Percentiles rank a stretch among this genome's conserved stretches.
Evolutionary conservation across 2,797 vertebrate species (phyloP).

Genomic region (Brachymystax lenok): DNA sequence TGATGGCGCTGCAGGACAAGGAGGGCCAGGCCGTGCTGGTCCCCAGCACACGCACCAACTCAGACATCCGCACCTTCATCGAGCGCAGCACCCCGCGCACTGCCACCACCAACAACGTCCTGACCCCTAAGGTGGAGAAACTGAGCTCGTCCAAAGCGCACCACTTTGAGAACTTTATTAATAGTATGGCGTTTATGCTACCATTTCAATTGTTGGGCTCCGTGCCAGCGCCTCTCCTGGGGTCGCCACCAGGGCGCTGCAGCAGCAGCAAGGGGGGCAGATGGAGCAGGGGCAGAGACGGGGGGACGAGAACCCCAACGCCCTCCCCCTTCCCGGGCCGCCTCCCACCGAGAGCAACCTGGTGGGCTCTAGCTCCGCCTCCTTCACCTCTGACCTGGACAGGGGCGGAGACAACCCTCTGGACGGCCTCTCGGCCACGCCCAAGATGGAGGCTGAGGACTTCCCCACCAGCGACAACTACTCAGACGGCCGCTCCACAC

Average conservation of each 20-base stretch:
- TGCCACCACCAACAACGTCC: slow-evolving; percentile 41
- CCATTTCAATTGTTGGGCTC: slow-evolving; percentile 94
- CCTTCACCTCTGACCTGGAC: slow-evolving; percentile 80
- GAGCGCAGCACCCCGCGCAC: slow-evolving; percentile 85
- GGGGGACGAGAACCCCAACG: slow-evolving; percentile 54
- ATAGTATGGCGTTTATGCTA: slow-evolving; percentile 94
- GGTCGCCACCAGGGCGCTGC: slow-evolving; percentile 78
- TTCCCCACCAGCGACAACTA: slow-evolving; percentile 79
- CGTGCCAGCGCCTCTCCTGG: slow-evolving; percentile 85
- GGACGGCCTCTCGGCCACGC: slow-evolving; percentile 62
- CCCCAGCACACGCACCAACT: slow-evolving; percentile 83
- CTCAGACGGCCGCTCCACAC: slow-evolving; percentile 78
- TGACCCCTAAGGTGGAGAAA: slow-evolving; percentile 81
- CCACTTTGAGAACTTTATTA: slow-evolving; percentile 95
- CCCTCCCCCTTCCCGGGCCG: slow-evolving; percentile 54
- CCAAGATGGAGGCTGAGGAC: slow-evolving; percentile 83
- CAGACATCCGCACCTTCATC: slow-evolving; percentile 95
- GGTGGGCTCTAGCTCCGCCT: slow-evolving; percentile 71
- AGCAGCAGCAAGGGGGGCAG: slow-evolving; percentile 69
- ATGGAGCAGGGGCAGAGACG: slow-evolving; percentile 56
- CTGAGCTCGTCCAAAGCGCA: slow-evolving; percentile 78
- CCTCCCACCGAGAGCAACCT: slow-evolving; percentile 76
- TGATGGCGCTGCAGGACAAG: slow-evolving; percentile 97
- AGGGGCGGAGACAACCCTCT: slow-evolving; percentile 67
- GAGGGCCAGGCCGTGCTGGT: slow-evolving; percentile 88